Evolutionary conservation across 1,140 invertebrate species (phyloP), one percentile per base, ranked within the genome.

Genomic region (Varroa destructor): DNA sequence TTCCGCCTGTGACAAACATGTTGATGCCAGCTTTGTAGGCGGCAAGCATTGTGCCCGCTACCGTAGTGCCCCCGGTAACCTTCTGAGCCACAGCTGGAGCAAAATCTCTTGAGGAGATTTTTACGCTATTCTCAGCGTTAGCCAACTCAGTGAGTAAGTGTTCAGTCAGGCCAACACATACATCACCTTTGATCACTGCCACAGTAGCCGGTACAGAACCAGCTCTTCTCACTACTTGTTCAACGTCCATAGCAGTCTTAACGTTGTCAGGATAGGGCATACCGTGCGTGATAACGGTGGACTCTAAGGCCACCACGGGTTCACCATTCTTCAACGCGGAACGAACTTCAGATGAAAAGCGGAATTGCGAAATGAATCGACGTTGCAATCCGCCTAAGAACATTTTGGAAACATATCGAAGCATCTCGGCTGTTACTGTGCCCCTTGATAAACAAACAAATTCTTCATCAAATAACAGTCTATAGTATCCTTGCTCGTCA

Each of bases 251-350:
- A 3, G 93, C 93, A 43, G 90, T 95, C 74, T 88, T 80, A 61
- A 95, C 81, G 82, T 99, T 99, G 55, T 88, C 80, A 0, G 96
- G 96, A 82, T 87, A 90, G 0, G 95, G 94, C 88, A 99, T 93
- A 56, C 96, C 96, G 82, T 99, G 96, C 1, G 94, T 97, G 57
- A 99, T 92, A 67, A 99, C 95, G 1, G 96, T 94, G 12, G 91
- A 94, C 83, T 99, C 96, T 73, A 99, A 80, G 2, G 94, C 93
- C 6, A 99, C 91, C 71, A 98, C 84, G 1, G 91, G 87, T 74
- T 82, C 77, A 4, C 80, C 77, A 70, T 81, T 81, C 56, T 78
- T 77, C 51, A 87, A 81, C 8, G 86, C 87, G 37, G 77, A 70
- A 10, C 73, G 74, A 56, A 90, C 84, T 76, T 74, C 74, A 46